Percentiles rank a stretch among this genome's conserved stretches.
phyloP scores from a whole-genome alignment of 2,797 vertebrate species.

The Remorina albescens region DNA sequence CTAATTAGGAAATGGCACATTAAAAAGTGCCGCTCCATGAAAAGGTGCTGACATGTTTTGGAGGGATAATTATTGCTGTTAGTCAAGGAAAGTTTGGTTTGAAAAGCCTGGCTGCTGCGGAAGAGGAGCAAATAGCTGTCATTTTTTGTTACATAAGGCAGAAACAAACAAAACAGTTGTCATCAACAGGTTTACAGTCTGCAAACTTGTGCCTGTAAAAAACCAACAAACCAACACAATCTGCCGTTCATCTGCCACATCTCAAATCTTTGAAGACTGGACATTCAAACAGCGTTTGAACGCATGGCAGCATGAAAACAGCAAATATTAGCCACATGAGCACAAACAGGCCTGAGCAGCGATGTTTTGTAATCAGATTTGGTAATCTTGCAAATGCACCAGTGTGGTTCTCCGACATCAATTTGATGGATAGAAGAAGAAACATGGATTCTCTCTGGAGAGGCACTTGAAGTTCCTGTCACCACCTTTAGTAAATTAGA shows the following conservation, averaged over 20 bases:
- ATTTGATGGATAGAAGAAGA: not conserved
- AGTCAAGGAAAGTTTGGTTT: not conserved
- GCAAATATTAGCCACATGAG: not conserved
- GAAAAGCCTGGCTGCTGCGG: not conserved
- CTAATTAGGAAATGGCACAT: constrained; percentile 61
- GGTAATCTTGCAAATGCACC: not conserved
- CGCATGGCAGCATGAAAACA: not conserved
- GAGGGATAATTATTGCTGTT: constrained; percentile 34
- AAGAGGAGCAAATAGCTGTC: not conserved
- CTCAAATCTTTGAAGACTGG: not conserved
- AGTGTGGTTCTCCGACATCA: not conserved
- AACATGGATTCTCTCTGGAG: not conserved
- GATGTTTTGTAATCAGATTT: not conserved
- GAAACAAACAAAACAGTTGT: not conserved
- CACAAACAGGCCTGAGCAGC: not conserved
- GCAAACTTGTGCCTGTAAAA: not conserved
- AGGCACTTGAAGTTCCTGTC: no score
- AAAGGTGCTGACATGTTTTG: constrained; percentile 46
- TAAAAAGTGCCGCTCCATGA: constrained; percentile 32
- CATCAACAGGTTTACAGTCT: not conserved
- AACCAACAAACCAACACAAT: not conserved
- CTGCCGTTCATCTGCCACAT: not conserved
- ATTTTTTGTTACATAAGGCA: not conserved
- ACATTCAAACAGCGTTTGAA: not conserved
- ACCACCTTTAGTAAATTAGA: no score